Evolutionary conservation across 2,113 vertebrate species (phyloP).

Genomic region (Seriola dumerili): DNA sequence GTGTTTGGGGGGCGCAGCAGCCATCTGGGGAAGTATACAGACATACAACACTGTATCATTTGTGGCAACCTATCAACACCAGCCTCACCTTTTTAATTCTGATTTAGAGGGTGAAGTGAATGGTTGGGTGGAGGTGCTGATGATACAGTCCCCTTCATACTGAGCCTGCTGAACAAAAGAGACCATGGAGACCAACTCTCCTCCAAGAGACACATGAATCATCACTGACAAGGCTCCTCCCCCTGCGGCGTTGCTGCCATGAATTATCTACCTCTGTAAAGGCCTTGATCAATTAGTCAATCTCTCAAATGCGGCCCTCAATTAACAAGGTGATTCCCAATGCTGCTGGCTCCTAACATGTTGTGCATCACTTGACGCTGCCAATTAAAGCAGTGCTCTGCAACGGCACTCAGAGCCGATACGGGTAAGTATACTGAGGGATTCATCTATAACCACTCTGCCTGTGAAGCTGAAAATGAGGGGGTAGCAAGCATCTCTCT

Average conservation of each 20-base stretch:
- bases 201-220: constrained; percentile 81
- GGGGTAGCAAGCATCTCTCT: constrained; percentile 65
- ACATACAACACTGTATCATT: constrained; percentile 82
- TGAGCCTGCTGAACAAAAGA: constrained; percentile 77
- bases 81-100: constrained; percentile 80
- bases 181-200: constrained; percentile 69
- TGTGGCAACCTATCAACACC: constrained; percentile 81
- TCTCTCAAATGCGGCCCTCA: constrained; percentile 79
- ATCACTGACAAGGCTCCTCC: constrained; percentile 79
- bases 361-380: constrained; percentile 70
- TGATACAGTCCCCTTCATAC: constrained; percentile 68
- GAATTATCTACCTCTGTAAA: constrained; percentile 79
- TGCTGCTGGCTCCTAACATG: constrained; percentile 66
- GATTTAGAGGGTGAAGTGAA: constrained; percentile 77
- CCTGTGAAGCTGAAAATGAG: constrained; percentile 72
- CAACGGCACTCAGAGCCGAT: constrained; percentile 52
- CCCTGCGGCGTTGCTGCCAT: constrained; percentile 58
- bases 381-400: constrained; percentile 72
- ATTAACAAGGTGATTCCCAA: constrained; percentile 81
- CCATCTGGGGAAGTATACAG: constrained; percentile 71
- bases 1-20: constrained; percentile 63
- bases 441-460: constrained; percentile 70
- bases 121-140: constrained; percentile 62
- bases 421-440: constrained; percentile 60
- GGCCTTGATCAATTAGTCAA: constrained; percentile 86